A percentile compares a stretch with the other conserved stretches of the same genome.
Evolutionary conservation across 1,140 invertebrate genomes (phyloP).

Genomic region (Papilio dardanus): DNA sequence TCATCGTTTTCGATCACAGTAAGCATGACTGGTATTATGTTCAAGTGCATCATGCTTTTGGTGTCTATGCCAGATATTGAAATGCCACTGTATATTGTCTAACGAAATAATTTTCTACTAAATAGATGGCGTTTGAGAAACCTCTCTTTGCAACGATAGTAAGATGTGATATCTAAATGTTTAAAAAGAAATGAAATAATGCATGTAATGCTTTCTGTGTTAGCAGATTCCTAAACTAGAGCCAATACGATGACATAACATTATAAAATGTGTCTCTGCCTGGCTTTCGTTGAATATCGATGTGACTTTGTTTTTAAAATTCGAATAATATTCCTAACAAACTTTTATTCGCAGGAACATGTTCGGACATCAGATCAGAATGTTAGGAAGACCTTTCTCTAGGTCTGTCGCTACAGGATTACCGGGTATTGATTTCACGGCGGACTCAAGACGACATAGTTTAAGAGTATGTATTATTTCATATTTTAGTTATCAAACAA

Average conservation of each 20-base stretch:
- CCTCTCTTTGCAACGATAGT: conserved; percentile 34
- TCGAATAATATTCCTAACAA: conserved; percentile 43
- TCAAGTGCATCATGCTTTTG: conserved; percentile 81
- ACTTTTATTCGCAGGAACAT: conserved; percentile 70
- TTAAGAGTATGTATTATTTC: conserved; percentile 61
- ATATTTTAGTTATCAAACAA: neutral
- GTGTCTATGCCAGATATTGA: conserved; percentile 73
- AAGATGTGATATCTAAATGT: conserved; percentile 37
- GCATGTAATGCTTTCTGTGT: conserved; percentile 79
- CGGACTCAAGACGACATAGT: conserved; percentile 75
- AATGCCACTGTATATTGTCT: conserved; percentile 53
- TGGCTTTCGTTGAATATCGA: conserved; percentile 67
- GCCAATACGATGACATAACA: conserved; percentile 59
- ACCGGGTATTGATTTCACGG: conserved; percentile 74
- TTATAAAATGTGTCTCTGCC: conserved; percentile 62
- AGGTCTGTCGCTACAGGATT: conserved; percentile 77
- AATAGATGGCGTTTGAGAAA: conserved; percentile 21
- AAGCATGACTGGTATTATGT: conserved; percentile 77
- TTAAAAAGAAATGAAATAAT: conserved; percentile 53
- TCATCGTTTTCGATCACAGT: conserved; percentile 66
- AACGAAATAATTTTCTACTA: conserved; percentile 29
- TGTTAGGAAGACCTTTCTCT: conserved; percentile 78
- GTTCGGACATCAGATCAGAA: conserved; percentile 79
- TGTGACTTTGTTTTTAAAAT: conserved; percentile 49
- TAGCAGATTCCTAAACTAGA: conserved; percentile 60